Evolutionary conservation across 2,797 vertebrate species (phyloP).

Genomic region (Dipus sagitta): DNA sequence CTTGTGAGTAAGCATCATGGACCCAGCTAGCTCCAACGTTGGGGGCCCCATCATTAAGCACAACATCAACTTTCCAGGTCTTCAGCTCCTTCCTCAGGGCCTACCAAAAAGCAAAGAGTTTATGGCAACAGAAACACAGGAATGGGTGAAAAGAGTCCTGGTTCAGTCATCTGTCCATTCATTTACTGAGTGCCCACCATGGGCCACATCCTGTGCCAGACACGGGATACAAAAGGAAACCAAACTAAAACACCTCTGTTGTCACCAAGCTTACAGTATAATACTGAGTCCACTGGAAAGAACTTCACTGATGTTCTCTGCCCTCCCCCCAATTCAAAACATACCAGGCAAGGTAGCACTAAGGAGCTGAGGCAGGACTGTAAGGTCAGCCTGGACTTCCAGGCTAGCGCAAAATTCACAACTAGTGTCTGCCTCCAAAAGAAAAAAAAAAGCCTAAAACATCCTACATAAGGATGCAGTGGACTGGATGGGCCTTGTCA

Average conservation of each 20-base stretch:
- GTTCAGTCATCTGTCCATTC: background rate
- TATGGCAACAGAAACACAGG: background rate
- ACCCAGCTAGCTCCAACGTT: slow-evolving; percentile 98
- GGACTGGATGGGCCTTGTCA: background rate
- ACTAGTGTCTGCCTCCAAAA: background rate
- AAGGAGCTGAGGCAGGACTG: background rate
- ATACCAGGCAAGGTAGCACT: background rate
- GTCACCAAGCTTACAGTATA: background rate
- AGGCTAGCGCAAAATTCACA: background rate
- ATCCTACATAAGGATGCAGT: background rate
- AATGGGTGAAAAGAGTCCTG: background rate
- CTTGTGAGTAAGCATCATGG: slow-evolving; percentile 97
- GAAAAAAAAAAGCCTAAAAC: background rate
- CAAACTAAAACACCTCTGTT: background rate
- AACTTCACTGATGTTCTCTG: background rate
- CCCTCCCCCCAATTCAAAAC: background rate
- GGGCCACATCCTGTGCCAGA: background rate
- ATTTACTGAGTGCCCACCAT: background rate
- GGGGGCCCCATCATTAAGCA: slow-evolving; percentile 96
- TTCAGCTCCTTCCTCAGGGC: slow-evolving; percentile 95
- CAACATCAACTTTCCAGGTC: slow-evolving; percentile 98
- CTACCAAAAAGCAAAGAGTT: slow-evolving; percentile 81
- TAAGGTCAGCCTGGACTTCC: background rate
- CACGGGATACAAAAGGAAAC: background rate
- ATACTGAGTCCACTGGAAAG: background rate